A percentile compares a stretch with the other conserved stretches of the same genome.
These are phyloP conservation scores for Phaonia tiefii DNA, from an alignment of 2,888 invertebrate species.

Conservation along the genomic window DNA sequence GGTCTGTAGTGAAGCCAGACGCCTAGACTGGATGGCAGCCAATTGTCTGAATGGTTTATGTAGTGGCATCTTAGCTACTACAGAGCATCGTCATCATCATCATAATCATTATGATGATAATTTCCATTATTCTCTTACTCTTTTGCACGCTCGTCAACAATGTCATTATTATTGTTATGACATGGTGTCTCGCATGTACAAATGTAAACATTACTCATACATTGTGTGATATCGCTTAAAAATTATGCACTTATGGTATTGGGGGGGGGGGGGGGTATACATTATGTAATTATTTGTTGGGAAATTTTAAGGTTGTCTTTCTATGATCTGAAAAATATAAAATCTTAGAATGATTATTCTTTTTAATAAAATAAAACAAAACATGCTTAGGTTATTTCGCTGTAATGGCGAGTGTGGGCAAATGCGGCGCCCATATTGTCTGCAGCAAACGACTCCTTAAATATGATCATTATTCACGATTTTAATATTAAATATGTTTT, in stretches of 20 bases:
- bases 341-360: not conserved
- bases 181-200: constrained; percentile 29
- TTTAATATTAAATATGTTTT: too few relatives aligned
- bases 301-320: not conserved
- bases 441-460: too few relatives aligned
- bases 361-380: too few relatives aligned
- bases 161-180: constrained; percentile 36
- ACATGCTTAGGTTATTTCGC: too few relatives aligned
- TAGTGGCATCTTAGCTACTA: constrained; percentile 32
- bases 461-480: too few relatives aligned
- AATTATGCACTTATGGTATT: not conserved
- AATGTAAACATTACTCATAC: constrained; percentile 34
- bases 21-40: constrained; percentile 70
- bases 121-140: constrained; percentile 69
- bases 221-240: not conserved
- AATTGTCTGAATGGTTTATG: constrained; percentile 59
- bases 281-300: not conserved
- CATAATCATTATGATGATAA: not conserved
- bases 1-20: constrained; percentile 68
- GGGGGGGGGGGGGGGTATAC: not conserved
- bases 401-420: too few relatives aligned
- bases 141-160: constrained; percentile 70
- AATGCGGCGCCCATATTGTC: too few relatives aligned
- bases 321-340: not conserved
- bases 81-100: constrained; percentile 19